These are phyloP conservation scores for Oryctes rhinoceros DNA, from an alignment of 1,140 invertebrate species.

Conservation along the genomic window DNA sequence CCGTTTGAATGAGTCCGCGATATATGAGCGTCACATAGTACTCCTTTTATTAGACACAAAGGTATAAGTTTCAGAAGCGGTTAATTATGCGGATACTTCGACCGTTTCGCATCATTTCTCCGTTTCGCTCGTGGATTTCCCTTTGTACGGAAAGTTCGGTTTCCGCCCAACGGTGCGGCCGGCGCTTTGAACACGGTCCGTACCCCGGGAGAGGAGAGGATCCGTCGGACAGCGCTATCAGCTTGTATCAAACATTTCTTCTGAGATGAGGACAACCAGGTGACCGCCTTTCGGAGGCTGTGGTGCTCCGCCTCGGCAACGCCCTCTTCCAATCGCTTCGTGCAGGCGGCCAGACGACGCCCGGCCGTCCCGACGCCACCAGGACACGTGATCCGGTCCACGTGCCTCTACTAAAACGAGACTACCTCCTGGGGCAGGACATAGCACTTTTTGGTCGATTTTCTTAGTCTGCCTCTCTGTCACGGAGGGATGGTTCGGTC, in stretches of 20 bases:
- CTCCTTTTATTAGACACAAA: neutral
- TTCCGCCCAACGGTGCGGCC: slow-evolving; percentile 4
- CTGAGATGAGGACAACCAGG: slow-evolving; percentile 49
- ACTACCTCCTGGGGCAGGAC: slow-evolving; percentile 51
- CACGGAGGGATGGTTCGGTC: neutral
- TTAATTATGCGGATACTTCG: slow-evolving; percentile 34
- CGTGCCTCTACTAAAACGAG: slow-evolving; percentile 47
- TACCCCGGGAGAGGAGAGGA: slow-evolving; percentile 11
- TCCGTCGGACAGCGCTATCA: slow-evolving; percentile 29
- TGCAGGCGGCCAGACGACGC: slow-evolving; percentile 45
- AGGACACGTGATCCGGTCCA: slow-evolving; percentile 54
- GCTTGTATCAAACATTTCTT: slow-evolving; percentile 52
- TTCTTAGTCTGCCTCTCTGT: slow-evolving; percentile 26
- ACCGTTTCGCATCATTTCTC: slow-evolving; percentile 25
- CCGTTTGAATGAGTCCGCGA: no score
- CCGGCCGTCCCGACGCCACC: slow-evolving; percentile 56
- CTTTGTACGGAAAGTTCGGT: neutral
- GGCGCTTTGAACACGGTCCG: slow-evolving; percentile 5
- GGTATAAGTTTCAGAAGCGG: neutral
- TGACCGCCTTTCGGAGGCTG: slow-evolving; percentile 53
- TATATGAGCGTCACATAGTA: no score
- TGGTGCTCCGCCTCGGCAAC: slow-evolving; percentile 49
- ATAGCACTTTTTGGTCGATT: slow-evolving; percentile 43
- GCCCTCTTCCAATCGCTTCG: slow-evolving; percentile 52
- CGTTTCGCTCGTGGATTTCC: neutral